phyloP scores from a whole-genome alignment of 2,113 vertebrate genomes.

The Hippoglossus stenolepis region DNA sequence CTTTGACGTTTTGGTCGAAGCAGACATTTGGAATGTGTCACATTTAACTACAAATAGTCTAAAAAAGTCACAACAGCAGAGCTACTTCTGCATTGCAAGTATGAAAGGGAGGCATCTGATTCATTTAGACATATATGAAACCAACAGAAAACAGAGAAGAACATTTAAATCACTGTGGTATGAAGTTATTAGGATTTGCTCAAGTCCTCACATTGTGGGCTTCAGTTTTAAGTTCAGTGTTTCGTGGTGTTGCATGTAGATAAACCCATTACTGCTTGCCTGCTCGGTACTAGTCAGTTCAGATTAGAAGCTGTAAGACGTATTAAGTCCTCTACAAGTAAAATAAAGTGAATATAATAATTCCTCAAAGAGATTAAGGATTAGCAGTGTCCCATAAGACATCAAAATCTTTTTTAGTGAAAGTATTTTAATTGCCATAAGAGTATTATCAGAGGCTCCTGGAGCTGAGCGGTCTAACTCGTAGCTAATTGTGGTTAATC shows the following conservation, averaged over 20 bases:
- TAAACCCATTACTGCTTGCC: neutral
- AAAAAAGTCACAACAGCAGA: too few species aligned
- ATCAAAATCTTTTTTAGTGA: constrained; percentile 25
- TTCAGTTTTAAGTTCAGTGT: neutral
- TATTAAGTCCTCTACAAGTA: neutral
- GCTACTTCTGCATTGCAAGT: neutral
- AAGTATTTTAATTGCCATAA: constrained; percentile 27
- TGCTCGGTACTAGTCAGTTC: neutral
- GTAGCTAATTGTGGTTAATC: constrained; percentile 36
- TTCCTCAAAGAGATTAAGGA: constrained; percentile 35
- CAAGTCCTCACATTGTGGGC: neutral
- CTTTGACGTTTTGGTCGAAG: too few species aligned
- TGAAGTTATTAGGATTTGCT: neutral
- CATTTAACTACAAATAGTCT: neutral
- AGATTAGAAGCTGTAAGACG: constrained; percentile 20
- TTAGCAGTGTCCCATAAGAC: constrained; percentile 26
- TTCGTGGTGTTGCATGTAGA: neutral
- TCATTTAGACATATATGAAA: neutral
- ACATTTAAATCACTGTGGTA: too few species aligned
- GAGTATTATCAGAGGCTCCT: constrained; percentile 18
- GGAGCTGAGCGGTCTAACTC: neutral
- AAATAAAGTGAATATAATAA: constrained; percentile 7
- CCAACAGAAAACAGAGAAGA: neutral
- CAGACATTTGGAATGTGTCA: neutral
- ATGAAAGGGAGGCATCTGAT: neutral